A percentile compares a stretch with the other conserved stretches of the same genome.
Evolutionary conservation across 1,140 invertebrate genomes (phyloP).

Genomic region (Drosophila nebulosa): DNA sequence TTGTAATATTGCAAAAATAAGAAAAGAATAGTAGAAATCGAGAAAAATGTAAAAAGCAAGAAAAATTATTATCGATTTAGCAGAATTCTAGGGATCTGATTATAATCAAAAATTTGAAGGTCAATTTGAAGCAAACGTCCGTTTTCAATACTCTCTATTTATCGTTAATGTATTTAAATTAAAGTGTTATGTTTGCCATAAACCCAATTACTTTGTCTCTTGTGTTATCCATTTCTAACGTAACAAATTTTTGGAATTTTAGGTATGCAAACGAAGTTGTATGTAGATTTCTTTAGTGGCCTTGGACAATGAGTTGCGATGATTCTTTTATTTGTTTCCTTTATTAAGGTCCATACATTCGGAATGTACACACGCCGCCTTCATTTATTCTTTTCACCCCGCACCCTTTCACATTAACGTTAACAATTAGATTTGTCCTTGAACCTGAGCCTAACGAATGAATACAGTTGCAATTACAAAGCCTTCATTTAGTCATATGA

Average conservation of each 20-base stretch:
- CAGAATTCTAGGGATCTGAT: no score
- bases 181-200: not conserved
- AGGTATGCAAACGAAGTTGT: not conserved
- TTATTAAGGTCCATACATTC: constrained; percentile 22
- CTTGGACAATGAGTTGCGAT: constrained; percentile 31
- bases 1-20: no score
- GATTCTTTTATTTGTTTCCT: constrained; percentile 29
- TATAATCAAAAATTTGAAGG: not conserved
- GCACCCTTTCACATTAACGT: constrained; percentile 48
- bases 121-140: not conserved
- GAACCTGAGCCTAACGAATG: constrained; percentile 21
- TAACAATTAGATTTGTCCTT: constrained; percentile 50
- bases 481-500: not conserved
- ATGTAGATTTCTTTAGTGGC: constrained; percentile 22
- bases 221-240: not conserved
- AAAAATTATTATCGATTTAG: no score
- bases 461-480: constrained; percentile 13
- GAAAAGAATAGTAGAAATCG: no score
- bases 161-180: not conserved
- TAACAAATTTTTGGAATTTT: not conserved
- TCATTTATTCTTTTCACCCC: not conserved
- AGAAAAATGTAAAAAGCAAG: no score
- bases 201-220: not conserved
- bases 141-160: not conserved
- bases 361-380: constrained; percentile 26